Base-by-base conservation (phyloP, 2,797 vertebrate species). In the Falco naumanni region DNA sequence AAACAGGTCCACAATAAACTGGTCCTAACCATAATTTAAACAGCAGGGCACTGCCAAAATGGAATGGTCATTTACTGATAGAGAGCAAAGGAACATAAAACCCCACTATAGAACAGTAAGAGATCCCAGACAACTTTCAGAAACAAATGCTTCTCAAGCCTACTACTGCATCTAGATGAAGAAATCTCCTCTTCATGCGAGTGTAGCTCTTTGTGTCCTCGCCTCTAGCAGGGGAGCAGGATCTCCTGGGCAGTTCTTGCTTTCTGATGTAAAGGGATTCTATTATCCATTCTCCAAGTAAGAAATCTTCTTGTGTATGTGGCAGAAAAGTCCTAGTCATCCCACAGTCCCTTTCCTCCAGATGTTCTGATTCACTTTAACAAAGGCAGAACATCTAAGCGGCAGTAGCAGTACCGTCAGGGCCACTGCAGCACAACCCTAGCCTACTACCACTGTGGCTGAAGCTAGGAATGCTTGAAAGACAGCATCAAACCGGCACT, bases 1-100 rank as follows among this genome's bases (percentile, higher is more conserved):
- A 80, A 92, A 65, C 84, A 92, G 84, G 76, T 83, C 64, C 84
- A 50, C 86, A 83, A 64, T 53, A 85, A 94, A 83, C 61, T 51
- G 43, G 61, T 15, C 47, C 68, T 54, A 85, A 22, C 68, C 41
- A 34, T 80, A 68, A 82, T 80, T 34, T 64, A 68, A 97, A 90
- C 48, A 79, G 75, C 17, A 69, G 50, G 57, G 51, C 47, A 85
- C 39, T 84, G 69, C 81, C 89, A 92, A 85, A 96, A 83, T 60
- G 50, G 82, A 96, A 89, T 11, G 57, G 78, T 47, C 91, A 50
- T 71, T 90, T 87, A 90, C 68, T 60, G 75, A 74, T 56, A 92
- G 37, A 77, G 75, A 86, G 69, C 47, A 88, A 92, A 86, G 74
- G 88, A 95, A 84, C 37, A 53, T 41, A 87, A 95, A 95, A 84